Percentiles rank a stretch among this genome's conserved stretches.
These are phyloP conservation scores for Scrobipalpa costella DNA, from an alignment of 2,888 invertebrate genomes.

Conservation along the genomic window DNA sequence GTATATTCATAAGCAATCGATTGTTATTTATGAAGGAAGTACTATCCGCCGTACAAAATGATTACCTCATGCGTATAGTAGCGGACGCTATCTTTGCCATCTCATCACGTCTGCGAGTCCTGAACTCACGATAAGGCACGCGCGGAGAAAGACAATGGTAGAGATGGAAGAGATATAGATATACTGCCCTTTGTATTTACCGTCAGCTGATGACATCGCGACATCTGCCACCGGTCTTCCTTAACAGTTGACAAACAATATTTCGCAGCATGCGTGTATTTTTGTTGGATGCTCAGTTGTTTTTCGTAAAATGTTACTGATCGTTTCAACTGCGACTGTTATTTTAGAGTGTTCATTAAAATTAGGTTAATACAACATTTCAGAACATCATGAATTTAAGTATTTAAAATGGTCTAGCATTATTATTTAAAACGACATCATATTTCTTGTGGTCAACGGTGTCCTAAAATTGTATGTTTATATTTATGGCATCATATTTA, in stretches of 20 bases:
- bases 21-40: slow-evolving; percentile 26
- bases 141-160: slow-evolving; percentile 57
- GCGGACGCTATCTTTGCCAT: slow-evolving; percentile 54
- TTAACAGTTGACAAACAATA: slow-evolving; percentile 11
- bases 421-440: too few species aligned
- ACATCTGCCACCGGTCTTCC: slow-evolving; percentile 27
- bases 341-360: neutral
- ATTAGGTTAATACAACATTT: neutral
- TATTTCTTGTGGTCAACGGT: too few species aligned
- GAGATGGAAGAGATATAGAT: slow-evolving; percentile 41
- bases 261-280: neutral
- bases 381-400: neutral
- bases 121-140: slow-evolving; percentile 64
- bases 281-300: slow-evolving; percentile 8
- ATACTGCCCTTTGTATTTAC: slow-evolving; percentile 53
- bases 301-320: neutral
- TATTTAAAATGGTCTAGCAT: too few species aligned
- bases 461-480: too few species aligned
- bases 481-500: too few species aligned
- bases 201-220: slow-evolving; percentile 37
- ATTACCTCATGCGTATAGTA: slow-evolving; percentile 45
- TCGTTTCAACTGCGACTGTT: neutral
- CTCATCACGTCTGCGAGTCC: slow-evolving; percentile 52
- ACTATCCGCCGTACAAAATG: slow-evolving; percentile 26
- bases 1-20: slow-evolving; percentile 18